These are phyloP conservation scores for Drosophila miranda DNA, from an alignment of 1,140 invertebrate species.

Conservation along the genomic window DNA sequence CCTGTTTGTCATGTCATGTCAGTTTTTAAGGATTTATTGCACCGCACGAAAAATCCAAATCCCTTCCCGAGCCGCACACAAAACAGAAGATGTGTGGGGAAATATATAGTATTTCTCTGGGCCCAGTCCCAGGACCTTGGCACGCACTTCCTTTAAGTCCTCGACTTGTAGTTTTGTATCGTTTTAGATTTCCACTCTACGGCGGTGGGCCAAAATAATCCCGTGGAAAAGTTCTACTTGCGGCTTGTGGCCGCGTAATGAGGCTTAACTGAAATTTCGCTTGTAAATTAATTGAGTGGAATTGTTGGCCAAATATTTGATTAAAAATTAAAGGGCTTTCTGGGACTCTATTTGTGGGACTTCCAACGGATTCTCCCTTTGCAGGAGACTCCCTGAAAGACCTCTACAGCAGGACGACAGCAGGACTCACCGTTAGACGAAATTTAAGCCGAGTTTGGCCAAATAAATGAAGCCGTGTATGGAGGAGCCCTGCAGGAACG, in stretches of 20 bases:
- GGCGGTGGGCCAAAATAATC: slow-evolving; percentile 25
- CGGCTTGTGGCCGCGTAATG: slow-evolving; percentile 44
- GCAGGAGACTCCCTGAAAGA: no score
- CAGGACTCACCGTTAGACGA: slow-evolving; percentile 69
- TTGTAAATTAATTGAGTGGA: slow-evolving; percentile 63
- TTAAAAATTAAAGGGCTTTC: slow-evolving; percentile 5
- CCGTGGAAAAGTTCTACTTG: slow-evolving; percentile 43
- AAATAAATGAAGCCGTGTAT: slow-evolving; percentile 81
- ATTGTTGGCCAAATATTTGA: slow-evolving; percentile 38
- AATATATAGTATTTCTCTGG: slow-evolving; percentile 55
- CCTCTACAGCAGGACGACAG: background rate
- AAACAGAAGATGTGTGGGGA: slow-evolving; percentile 40
- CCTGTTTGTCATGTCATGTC: slow-evolving; percentile 82
- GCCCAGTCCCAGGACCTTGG: slow-evolving; percentile 1
- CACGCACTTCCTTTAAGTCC: slow-evolving; percentile 55
- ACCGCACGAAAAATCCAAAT: slow-evolving; percentile 57
- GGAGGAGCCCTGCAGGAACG: slow-evolving; percentile 75
- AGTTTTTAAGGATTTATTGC: slow-evolving; percentile 81
- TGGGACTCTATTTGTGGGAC: no score
- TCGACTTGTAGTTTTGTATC: slow-evolving; percentile 62
- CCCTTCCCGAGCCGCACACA: slow-evolving; percentile 24
- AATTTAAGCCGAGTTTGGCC: slow-evolving; percentile 74
- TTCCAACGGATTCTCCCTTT: no score
- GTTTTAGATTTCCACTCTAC: slow-evolving; percentile 42
- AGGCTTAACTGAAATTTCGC: slow-evolving; percentile 50